Conservation (phyloP, 1,140 invertebrate species). For the Oryzaephilus surinamensis region DNA sequence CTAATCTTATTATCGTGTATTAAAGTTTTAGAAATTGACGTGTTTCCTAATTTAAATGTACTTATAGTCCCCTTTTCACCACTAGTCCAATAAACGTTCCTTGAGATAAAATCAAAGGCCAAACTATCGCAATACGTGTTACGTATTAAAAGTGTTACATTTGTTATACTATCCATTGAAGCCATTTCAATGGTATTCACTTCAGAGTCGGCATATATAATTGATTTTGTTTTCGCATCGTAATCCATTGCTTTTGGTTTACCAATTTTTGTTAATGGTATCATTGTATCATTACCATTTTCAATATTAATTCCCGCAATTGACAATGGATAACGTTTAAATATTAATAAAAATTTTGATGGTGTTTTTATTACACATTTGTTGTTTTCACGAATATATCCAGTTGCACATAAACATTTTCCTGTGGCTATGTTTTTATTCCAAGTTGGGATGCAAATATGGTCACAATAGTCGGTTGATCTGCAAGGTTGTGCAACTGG, state of each 20-base stretch:
- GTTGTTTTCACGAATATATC: slow-evolving; percentile 47
- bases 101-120: slow-evolving; percentile 67
- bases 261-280: slow-evolving; percentile 43
- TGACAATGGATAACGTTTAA: slow-evolving; percentile 49
- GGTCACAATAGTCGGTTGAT: slow-evolving; percentile 57
- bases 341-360: slow-evolving; percentile 50
- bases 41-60: slow-evolving; percentile 47
- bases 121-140: slow-evolving; percentile 60
- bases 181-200: slow-evolving; percentile 29
- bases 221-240: slow-evolving; percentile 48
- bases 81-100: slow-evolving; percentile 77
- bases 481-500: slow-evolving; percentile 60
- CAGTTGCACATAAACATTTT: slow-evolving; percentile 59
- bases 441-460: slow-evolving; percentile 58
- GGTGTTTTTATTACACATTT: slow-evolving; percentile 25
- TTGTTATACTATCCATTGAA: slow-evolving; percentile 19
- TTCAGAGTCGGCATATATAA: slow-evolving; percentile 60
- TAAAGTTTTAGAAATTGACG: slow-evolving; percentile 42
- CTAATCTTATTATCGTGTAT: slow-evolving; percentile 41
- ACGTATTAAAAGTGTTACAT: slow-evolving; percentile 16
- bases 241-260: slow-evolving; percentile 57
- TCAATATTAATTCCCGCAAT: slow-evolving; percentile 46
- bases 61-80: slow-evolving; percentile 49
- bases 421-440: slow-evolving; percentile 40
- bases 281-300: slow-evolving; percentile 45